phyloP scores from a whole-genome alignment of 2,113 vertebrate species.

The Circaetus gallicus region DNA sequence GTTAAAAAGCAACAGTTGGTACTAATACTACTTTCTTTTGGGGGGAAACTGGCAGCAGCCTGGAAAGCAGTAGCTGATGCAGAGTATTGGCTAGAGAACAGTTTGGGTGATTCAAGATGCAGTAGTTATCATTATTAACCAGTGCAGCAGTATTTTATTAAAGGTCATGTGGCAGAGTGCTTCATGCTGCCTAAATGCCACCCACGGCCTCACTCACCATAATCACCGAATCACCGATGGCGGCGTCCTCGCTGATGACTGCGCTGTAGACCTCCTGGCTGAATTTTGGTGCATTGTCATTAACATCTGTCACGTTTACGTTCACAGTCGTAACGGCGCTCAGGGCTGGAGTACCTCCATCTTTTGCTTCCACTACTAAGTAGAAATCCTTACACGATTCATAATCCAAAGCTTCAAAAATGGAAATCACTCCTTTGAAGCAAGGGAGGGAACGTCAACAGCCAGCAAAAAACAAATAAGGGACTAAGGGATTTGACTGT shows the following conservation, averaged over 20 bases:
- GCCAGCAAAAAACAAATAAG: not conserved
- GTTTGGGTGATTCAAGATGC: not conserved
- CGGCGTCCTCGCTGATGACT: conserved; percentile 87
- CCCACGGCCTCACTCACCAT: conserved; percentile 69
- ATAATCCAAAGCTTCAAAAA: conserved; percentile 87
- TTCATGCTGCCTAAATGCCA: accelerated
- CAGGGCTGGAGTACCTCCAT: conserved; percentile 89
- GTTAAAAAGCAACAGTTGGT: not conserved
- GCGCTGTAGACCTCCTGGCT: conserved; percentile 85
- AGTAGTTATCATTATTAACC: not conserved
- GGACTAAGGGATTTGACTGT: not conserved
- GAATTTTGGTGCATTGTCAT: conserved; percentile 91
- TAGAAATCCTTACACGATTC: conserved; percentile 91
- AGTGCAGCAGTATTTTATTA: not conserved
- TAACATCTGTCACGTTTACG: conserved; percentile 92
- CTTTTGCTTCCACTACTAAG: conserved; percentile 91
- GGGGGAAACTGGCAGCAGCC: not conserved
- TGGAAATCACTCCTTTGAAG: conserved; percentile 83
- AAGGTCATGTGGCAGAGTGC: not conserved
- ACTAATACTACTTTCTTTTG: not conserved
- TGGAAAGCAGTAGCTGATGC: not conserved
- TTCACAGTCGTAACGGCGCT: conserved; percentile 88
- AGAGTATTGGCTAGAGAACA: not conserved
- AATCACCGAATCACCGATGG: conserved; percentile 83
- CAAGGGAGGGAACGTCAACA: conserved; percentile 29